phyloP scores from a whole-genome alignment of 2,113 vertebrate genomes.

The Pollachius pollachius region DNA sequence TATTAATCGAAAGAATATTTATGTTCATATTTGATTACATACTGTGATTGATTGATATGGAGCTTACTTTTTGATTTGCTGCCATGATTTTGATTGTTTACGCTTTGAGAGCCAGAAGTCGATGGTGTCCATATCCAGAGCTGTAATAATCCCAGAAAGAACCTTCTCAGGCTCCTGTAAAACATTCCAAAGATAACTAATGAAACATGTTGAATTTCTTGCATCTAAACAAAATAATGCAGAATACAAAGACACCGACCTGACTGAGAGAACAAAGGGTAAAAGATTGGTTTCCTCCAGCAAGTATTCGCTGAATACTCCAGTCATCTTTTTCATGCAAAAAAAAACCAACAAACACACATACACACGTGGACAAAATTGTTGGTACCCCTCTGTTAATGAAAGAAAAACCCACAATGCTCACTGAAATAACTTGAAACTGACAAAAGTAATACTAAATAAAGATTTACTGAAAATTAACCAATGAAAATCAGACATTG shows the following conservation, averaged over 20 bases:
- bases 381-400: too few species aligned
- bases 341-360: background rate
- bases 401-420: too few species aligned
- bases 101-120: slow-evolving; percentile 34
- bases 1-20: background rate
- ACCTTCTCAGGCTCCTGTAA: slow-evolving; percentile 12
- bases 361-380: too few species aligned
- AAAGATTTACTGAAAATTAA: too few species aligned
- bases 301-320: slow-evolving; percentile 23
- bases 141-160: background rate
- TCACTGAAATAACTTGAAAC: too few species aligned
- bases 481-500: too few species aligned
- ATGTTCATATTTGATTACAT: background rate
- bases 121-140: slow-evolving; percentile 29
- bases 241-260: background rate
- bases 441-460: too few species aligned
- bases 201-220: background rate
- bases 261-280: slow-evolving; percentile 15
- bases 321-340: slow-evolving; percentile 17
- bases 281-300: slow-evolving; percentile 44
- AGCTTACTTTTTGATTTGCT: slow-evolving; percentile 30
- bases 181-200: background rate
- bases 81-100: slow-evolving; percentile 20
- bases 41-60: background rate
- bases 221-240: background rate